Percentiles rank a stretch among this genome's conserved stretches.
Evolutionary conservation across 2,797 vertebrate species (phyloP).

Genomic region (Pipistrellus kuhlii): DNA sequence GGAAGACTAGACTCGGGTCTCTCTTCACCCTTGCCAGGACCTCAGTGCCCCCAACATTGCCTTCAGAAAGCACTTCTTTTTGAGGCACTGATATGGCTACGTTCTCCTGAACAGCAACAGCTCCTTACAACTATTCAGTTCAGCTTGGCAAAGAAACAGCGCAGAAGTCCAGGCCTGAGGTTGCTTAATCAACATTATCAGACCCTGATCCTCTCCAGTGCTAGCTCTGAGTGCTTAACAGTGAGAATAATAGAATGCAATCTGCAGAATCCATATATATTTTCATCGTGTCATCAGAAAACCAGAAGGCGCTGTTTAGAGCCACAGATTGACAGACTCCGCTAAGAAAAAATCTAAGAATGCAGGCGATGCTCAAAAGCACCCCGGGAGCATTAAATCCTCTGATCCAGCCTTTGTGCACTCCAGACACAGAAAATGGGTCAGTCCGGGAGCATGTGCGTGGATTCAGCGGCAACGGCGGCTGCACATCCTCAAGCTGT

Average conservation of each 20-base stretch:
- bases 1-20: background rate
- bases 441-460: background rate
- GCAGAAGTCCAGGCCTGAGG: slow-evolving; percentile 60
- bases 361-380: slow-evolving; percentile 58
- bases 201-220: slow-evolving; percentile 46
- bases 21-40: background rate
- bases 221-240: slow-evolving; percentile 62
- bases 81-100: background rate
- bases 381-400: slow-evolving; percentile 45
- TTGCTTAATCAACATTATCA: slow-evolving; percentile 73
- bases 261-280: slow-evolving; percentile 81
- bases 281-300: slow-evolving; percentile 81
- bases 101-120: background rate
- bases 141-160: slow-evolving; percentile 60
- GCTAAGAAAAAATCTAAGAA: slow-evolving; percentile 63
- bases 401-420: background rate
- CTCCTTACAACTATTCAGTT: background rate
- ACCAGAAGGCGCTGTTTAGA: slow-evolving; percentile 79
- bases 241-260: slow-evolving; percentile 77
- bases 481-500: slow-evolving; percentile 38
- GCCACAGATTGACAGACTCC: slow-evolving; percentile 73
- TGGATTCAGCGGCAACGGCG: background rate
- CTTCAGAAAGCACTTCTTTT: background rate
- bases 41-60: background rate
- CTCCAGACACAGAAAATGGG: slow-evolving; percentile 60